Percentiles rank a stretch among this genome's conserved stretches.
phyloP scores from a whole-genome alignment of 2,797 vertebrate genomes.

The Rhinella marina region DNA sequence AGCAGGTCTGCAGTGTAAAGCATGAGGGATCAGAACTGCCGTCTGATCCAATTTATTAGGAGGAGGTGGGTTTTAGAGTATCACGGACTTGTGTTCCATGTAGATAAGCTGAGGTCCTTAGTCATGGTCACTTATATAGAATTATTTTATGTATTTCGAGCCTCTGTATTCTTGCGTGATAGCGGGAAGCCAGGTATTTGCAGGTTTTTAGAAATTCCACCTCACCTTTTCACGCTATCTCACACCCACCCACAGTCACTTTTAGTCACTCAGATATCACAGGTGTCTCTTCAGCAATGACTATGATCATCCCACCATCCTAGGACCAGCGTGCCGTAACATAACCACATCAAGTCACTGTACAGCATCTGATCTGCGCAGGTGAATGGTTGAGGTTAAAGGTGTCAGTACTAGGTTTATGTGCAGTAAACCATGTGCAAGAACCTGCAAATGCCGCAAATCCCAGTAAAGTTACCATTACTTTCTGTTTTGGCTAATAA shows the following conservation, averaged over 20 bases:
- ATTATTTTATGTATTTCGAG: background rate
- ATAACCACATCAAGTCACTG: background rate
- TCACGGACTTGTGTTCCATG: too few species aligned
- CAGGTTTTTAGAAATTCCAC: constrained; percentile 10
- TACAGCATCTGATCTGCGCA: background rate
- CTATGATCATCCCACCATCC: constrained; percentile 1
- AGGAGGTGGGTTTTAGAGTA: too few species aligned
- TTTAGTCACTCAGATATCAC: constrained; percentile 1
- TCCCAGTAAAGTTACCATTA: too few species aligned
- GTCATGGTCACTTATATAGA: too few species aligned
- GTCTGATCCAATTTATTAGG: too few species aligned
- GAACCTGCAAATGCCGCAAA: background rate
- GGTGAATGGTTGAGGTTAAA: constrained; percentile 30
- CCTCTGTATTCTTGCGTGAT: background rate
- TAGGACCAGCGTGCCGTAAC: background rate
- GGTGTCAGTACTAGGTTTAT: constrained; percentile 24
- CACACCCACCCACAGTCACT: constrained; percentile 22
- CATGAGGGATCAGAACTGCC: too few species aligned
- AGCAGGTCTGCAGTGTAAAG: too few species aligned
- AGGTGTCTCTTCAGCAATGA: background rate
- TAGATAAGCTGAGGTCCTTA: too few species aligned
- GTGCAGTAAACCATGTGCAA: background rate
- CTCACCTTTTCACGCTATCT: constrained; percentile 27
- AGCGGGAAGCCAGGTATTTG: background rate
- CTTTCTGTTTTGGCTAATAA: too few species aligned